Conservation (phyloP, 2,797 vertebrate species). For the Capromys pilorides region DNA sequence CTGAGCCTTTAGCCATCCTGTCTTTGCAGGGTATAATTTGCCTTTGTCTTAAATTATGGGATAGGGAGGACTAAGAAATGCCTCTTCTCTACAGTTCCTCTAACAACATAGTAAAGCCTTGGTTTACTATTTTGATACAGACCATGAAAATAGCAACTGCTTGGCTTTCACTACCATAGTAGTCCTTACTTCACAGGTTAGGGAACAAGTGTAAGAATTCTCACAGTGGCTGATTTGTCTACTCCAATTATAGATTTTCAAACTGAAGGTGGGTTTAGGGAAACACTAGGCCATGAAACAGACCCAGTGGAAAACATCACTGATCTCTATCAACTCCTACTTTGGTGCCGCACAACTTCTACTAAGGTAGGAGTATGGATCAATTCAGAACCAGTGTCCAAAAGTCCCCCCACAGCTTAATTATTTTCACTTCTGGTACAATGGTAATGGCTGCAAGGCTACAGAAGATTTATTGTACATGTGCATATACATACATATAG, state of each 20-base stretch:
- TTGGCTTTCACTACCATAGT: neutral
- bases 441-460: neutral
- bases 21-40: neutral
- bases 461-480: neutral
- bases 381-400: neutral
- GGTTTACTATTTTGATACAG: neutral
- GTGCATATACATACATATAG: neutral
- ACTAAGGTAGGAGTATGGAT: neutral
- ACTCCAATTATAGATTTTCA: neutral
- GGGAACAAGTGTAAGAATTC: neutral
- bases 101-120: neutral
- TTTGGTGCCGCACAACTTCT: neutral
- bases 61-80: neutral
- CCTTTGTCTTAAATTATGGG: neutral
- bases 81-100: neutral
- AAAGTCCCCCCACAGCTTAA: neutral
- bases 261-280: neutral
- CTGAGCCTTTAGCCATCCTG: neutral
- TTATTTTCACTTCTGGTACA: neutral
- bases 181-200: neutral
- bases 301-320: neutral
- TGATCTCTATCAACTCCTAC: neutral
- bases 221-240: neutral
- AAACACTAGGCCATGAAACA: neutral
- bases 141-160: neutral